Conservation (phyloP, 2,797 vertebrate genomes). For the Echeneis naucrates region DNA sequence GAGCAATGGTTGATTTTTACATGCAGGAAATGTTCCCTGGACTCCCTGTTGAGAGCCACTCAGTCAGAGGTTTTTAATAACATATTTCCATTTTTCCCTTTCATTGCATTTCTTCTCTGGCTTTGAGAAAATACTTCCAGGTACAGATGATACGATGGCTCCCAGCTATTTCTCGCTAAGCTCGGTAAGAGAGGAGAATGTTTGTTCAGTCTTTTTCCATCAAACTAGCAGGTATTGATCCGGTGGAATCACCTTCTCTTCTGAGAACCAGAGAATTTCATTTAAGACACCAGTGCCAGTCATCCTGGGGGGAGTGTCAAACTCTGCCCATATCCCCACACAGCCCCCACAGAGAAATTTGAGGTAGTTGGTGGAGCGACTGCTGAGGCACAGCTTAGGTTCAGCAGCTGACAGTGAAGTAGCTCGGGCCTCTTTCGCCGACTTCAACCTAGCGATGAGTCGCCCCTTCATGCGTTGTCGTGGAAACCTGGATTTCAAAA, state of each 20-base stretch:
- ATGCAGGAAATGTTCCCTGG: not conserved
- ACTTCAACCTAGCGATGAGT: conserved; percentile 29
- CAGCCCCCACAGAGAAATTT: conserved; percentile 21
- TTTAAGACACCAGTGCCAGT: conserved; percentile 28
- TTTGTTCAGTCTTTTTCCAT: conserved; percentile 3
- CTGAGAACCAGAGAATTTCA: conserved; percentile 22
- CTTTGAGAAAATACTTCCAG: conserved; percentile 1
- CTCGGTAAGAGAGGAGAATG: not conserved
- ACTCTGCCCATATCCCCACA: conserved; percentile 34
- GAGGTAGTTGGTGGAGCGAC: conserved; percentile 30
- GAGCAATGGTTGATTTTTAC: no score
- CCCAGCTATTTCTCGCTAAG: not conserved
- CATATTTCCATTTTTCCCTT: not conserved
- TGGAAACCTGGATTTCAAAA: conserved; percentile 11
- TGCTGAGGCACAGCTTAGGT: conserved; percentile 32
- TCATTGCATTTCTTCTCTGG: not conserved
- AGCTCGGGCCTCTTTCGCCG: conserved; percentile 23
- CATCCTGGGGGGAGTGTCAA: conserved; percentile 26
- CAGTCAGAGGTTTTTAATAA: not conserved
- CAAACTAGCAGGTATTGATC: conserved; percentile 19
- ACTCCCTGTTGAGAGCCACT: not conserved
- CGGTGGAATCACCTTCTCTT: conserved; percentile 25
- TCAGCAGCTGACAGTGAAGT: conserved; percentile 1
- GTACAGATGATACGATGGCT: not conserved
- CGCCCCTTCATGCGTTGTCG: not conserved